Evolutionary conservation across 2,888 invertebrate genomes (phyloP).

Genomic region (Athripsodes cinereus): DNA sequence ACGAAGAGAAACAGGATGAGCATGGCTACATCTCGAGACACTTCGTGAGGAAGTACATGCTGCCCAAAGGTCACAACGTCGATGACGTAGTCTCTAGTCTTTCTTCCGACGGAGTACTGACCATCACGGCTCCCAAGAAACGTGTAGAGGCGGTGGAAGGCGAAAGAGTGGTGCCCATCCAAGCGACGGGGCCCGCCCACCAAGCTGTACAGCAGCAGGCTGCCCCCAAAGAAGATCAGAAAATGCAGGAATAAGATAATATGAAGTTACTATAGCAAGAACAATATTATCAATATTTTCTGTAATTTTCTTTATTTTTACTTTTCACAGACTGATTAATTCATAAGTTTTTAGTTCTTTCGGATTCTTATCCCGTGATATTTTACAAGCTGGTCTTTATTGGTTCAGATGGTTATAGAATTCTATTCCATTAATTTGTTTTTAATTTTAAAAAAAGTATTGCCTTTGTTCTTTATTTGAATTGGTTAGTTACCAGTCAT

Average conservation of each 20-base stretch:
- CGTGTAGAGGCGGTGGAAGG: conserved; percentile 36
- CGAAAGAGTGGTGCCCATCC: conserved; percentile 53
- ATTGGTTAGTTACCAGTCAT: neutral
- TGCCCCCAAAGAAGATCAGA: neutral
- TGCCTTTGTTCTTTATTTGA: neutral
- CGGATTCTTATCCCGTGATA: neutral
- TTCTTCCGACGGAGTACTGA: conserved; percentile 70
- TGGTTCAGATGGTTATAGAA: neutral
- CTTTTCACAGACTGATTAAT: conserved; percentile 5
- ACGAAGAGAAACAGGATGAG: conserved; percentile 69
- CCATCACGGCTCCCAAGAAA: conserved; percentile 56
- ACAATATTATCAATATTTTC: neutral
- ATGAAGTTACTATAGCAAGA: neutral
- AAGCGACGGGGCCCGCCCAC: conserved; percentile 55
- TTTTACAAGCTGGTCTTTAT: neutral
- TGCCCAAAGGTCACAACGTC: conserved; percentile 69
- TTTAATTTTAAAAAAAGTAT: no score
- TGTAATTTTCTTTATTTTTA: neutral
- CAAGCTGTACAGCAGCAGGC: conserved; percentile 17
- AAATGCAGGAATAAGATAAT: conserved; percentile 2
- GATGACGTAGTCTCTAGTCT: conserved; percentile 63
- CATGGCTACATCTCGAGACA: conserved; percentile 69
- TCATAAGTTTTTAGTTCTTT: neutral
- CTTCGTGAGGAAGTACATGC: conserved; percentile 64
- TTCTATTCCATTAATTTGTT: no score